Conservation (phyloP, 2,113 vertebrate genomes). For the Malaclemys terrapin region DNA sequence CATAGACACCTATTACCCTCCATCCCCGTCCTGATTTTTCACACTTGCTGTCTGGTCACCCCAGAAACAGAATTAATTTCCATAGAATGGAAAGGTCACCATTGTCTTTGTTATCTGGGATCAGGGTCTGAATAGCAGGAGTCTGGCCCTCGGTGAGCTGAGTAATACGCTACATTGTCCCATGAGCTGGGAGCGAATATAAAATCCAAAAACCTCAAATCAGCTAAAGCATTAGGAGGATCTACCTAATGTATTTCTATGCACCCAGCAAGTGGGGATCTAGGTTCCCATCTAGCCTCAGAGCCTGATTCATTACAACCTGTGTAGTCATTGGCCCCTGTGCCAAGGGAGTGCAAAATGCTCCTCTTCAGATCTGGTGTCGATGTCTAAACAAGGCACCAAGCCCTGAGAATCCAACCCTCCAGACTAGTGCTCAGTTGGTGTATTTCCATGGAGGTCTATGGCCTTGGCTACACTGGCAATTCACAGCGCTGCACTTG, state of each 20-base stretch:
- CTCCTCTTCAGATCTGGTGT: not conserved
- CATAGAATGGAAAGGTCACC: too few species aligned
- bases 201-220: not conserved
- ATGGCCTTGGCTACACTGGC: too few species aligned
- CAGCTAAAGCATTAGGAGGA: rapidly evolving
- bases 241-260: too few species aligned
- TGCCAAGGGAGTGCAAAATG: not conserved
- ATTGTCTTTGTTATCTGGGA: not conserved
- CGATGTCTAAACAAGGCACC: not conserved
- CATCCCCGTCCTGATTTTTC: too few species aligned
- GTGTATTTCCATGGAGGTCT: not conserved
- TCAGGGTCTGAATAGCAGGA: not conserved
- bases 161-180: not conserved
- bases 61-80: not conserved
- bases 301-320: not conserved
- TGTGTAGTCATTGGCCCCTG: not conserved
- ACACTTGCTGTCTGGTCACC: too few species aligned
- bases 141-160: not conserved
- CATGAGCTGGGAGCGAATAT: not conserved
- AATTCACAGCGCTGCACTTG: too few species aligned
- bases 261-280: not conserved
- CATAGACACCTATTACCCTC: too few species aligned
- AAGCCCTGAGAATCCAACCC: not conserved
- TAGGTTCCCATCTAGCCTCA: not conserved
- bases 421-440: not conserved